These are phyloP conservation scores for Heliconius himera DNA, from an alignment of 1,140 invertebrate species.

Conservation along the genomic window DNA sequence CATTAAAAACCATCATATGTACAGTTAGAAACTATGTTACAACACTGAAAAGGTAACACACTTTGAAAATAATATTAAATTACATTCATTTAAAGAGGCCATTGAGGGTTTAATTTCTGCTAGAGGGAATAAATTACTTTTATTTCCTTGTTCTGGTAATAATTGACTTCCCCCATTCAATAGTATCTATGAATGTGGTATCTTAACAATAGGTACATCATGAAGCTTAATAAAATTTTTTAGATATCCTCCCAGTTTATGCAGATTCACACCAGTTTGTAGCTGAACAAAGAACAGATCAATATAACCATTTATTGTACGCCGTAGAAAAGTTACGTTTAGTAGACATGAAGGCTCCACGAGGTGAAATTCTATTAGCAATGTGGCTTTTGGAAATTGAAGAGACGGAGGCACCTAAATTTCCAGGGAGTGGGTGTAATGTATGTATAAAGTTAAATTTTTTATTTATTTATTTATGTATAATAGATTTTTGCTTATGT, in stretches of 20 bases:
- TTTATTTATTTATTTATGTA: background rate
- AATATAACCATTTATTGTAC: slow-evolving; percentile 89
- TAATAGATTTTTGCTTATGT: background rate
- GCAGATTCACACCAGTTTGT: slow-evolving; percentile 89
- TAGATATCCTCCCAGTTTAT: slow-evolving; percentile 88
- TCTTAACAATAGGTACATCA: too few relatives aligned
- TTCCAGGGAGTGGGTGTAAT: slow-evolving; percentile 63
- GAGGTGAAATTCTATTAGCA: slow-evolving; percentile 83
- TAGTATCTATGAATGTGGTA: background rate
- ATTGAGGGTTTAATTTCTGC: too few relatives aligned
- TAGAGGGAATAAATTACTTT: too few relatives aligned
- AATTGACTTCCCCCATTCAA: too few relatives aligned
- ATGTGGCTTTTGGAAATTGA: slow-evolving; percentile 89
- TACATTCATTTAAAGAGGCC: too few relatives aligned
- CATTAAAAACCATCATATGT: too few relatives aligned
- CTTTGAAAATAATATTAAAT: too few relatives aligned
- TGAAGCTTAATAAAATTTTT: slow-evolving; percentile 24
- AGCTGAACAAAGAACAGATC: slow-evolving; percentile 85
- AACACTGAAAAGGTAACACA: too few relatives aligned
- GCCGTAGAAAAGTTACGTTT: slow-evolving; percentile 85
- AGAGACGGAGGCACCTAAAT: slow-evolving; percentile 57
- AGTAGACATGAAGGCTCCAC: slow-evolving; percentile 55
- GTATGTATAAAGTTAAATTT: slow-evolving; percentile 43
- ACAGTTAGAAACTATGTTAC: too few relatives aligned
- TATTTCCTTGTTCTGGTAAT: too few relatives aligned